phyloP scores from a whole-genome alignment of 2,888 invertebrate genomes.

The Caenorhabditis sp. region DNA sequence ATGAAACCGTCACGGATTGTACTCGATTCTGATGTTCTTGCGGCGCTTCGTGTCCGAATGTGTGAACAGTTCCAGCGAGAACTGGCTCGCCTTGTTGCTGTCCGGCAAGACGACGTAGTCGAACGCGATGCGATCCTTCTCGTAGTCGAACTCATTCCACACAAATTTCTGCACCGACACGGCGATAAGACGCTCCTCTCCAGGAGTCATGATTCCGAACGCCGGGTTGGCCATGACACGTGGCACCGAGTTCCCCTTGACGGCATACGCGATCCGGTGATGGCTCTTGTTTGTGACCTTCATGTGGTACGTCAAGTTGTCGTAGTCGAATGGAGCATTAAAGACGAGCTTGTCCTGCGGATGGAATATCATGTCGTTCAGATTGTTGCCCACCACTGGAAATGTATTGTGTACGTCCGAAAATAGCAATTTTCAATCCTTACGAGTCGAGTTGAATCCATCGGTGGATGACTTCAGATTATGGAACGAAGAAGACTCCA shows the following conservation, averaged over 20 bases:
- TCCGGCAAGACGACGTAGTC: conserved; percentile 58
- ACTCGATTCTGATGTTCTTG: conserved; percentile 52
- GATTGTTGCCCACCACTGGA: conserved; percentile 30
- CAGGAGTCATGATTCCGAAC: conserved; percentile 34
- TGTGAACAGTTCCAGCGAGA: conserved; percentile 43
- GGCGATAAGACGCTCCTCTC: conserved; percentile 35
- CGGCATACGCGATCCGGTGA: conserved; percentile 56
- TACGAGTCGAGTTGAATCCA: conserved; percentile 16
- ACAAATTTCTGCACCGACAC: conserved; percentile 53
- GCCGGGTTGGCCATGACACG: conserved; percentile 57
- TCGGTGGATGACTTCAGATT: conserved; percentile 27
- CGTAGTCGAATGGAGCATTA: conserved; percentile 59
- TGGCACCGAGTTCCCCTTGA: conserved; percentile 57
- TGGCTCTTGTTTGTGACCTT: conserved; percentile 48
- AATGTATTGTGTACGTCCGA: background rate
- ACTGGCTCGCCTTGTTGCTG: conserved; percentile 23
- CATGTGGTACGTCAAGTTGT: conserved; percentile 59
- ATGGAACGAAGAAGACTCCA: conserved; percentile 26
- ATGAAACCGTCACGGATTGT: conserved; percentile 53
- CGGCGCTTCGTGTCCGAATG: conserved; percentile 43
- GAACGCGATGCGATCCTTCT: conserved; percentile 54
- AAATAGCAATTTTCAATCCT: too few species aligned
- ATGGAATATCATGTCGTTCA: conserved; percentile 50
- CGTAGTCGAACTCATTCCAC: conserved; percentile 33
- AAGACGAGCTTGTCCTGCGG: conserved; percentile 45